Conservation (phyloP, 1,140 invertebrate species). For the Drosophila pseudoananassae region DNA sequence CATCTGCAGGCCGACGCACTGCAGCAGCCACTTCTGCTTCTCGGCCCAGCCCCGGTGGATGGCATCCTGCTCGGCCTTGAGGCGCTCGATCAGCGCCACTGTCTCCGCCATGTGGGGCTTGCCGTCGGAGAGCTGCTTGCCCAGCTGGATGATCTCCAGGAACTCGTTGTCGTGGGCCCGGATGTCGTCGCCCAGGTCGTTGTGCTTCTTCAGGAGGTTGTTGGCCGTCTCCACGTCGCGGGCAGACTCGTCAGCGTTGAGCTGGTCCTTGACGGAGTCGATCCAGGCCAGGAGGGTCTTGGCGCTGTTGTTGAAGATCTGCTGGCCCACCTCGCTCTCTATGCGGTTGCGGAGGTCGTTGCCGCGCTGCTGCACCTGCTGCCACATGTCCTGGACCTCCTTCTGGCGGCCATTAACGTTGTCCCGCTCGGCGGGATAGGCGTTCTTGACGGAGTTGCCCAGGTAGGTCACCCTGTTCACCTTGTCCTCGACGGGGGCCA, state of each 20-base stretch:
- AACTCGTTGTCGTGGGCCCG: constrained; percentile 91
- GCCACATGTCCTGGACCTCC: constrained; percentile 95
- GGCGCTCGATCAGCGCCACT: constrained; percentile 88
- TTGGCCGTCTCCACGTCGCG: constrained; percentile 96
- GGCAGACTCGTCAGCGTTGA: constrained; percentile 93
- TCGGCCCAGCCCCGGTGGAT: constrained; percentile 91
- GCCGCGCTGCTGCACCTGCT: constrained; percentile 93
- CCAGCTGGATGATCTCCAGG: constrained; percentile 90
- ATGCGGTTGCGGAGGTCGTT: constrained; percentile 91
- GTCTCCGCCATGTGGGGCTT: constrained; percentile 90
- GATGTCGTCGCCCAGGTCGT: constrained; percentile 96
- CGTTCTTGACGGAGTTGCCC: constrained; percentile 93
- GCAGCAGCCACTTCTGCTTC: constrained; percentile 92
- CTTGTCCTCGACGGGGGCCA: constrained; percentile 95
- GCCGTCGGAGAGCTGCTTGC: constrained; percentile 88
- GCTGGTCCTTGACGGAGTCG: constrained; percentile 89
- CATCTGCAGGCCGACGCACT: constrained; percentile 93
- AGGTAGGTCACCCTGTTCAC: constrained; percentile 92
- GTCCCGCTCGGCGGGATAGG: constrained; percentile 94
- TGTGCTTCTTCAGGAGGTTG: constrained; percentile 94
- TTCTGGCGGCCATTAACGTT: constrained; percentile 94
- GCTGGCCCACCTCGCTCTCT: constrained; percentile 96
- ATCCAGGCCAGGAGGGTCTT: constrained; percentile 93
- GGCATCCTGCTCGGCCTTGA: constrained; percentile 91
- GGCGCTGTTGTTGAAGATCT: constrained; percentile 95